Base-by-base conservation (phyloP, 2,797 vertebrate species). In the Spinibarbus caldwelli region DNA sequence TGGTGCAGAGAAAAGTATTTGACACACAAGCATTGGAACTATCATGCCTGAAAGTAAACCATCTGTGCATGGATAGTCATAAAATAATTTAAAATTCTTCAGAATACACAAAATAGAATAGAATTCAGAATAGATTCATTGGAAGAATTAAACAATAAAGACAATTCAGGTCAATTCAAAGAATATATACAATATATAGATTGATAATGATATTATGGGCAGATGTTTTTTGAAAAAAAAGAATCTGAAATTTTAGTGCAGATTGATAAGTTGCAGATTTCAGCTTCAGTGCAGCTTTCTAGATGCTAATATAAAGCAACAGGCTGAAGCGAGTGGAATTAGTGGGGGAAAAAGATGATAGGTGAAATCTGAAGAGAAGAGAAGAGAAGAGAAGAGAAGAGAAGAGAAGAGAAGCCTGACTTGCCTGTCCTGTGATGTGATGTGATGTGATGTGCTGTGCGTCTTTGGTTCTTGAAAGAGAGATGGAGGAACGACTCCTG, bases 381-480 rank as follows among this genome's bases (percentile, higher is more conserved):
- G 67, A 83, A 36, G 71, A 45, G 38, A 78, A 31, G 47, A 75
- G 45, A 83, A 52, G 36, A 59, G 12, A 59, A 80, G 78, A 80
- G 59, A n/a, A 45, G 49, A 73, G 49, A 82, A 71, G 80, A 77
- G 31, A 38, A 82, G 47, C 83, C 38, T 62, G 19, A 49, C 38
- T 6, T 73, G 11, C 83, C 88, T 75, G 86, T 45, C 73, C 52
- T 79, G 67, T 84, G 79, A 45, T 6, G 38, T 66, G 68, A 57
- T 80, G 59, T 66, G 43, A 8, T 78, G 77, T 43, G 10, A 1
- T 47, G 15, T 14, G n/a, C n/a, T n/a, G n/a, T n/a, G n/a, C n/a
- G 38, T 78, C 83, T 84, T 84, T 57, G 45, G 70, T 78, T 80
- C 72, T 31, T 72, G 77, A 85, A 29, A 41, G 47, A 75, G 70